A percentile compares a stretch with the other conserved stretches of the same genome.
Conservation (phyloP, 2,888 invertebrate genomes). For the Pristionchus arcanus region DNA sequence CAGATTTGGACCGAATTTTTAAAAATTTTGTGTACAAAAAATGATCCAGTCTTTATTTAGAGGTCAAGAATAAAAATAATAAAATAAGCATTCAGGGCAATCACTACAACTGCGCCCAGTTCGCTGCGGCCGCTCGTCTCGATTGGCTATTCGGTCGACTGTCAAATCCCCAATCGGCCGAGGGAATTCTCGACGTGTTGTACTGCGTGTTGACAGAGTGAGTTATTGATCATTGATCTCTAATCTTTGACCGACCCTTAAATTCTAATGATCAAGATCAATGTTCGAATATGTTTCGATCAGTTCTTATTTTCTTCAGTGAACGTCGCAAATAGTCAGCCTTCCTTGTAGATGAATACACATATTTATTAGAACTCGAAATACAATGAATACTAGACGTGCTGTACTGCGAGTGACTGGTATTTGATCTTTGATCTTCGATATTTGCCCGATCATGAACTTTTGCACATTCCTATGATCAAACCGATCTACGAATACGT, state of each 20-base stretch:
- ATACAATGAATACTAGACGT: too few relatives aligned
- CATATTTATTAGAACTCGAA: too few relatives aligned
- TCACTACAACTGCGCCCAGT: constrained; percentile 99
- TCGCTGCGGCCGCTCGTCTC: constrained; percentile 96
- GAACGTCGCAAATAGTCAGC: neutral
- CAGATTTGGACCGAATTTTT: too few relatives aligned
- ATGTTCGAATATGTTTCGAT: neutral
- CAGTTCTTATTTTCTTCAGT: neutral
- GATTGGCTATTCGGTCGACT: constrained; percentile 99
- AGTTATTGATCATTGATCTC: neutral
- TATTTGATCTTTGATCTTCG: too few relatives aligned
- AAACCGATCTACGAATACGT: too few relatives aligned
- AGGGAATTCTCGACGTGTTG: constrained; percentile 98
- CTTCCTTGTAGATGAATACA: too few relatives aligned
- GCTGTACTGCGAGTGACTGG: too few relatives aligned
- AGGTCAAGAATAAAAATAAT: neutral
- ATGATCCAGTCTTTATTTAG: too few relatives aligned
- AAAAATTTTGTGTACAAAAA: too few relatives aligned
- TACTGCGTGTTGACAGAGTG: constrained; percentile 97
- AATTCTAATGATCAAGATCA: neutral
- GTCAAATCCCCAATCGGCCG: constrained; percentile 97
- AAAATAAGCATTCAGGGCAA: constrained; percentile 85
- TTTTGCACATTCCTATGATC: too few relatives aligned
- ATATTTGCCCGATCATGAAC: too few relatives aligned
- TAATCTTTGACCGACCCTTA: too few relatives aligned